These are phyloP conservation scores for Sorex maritimensis DNA, from an alignment of 2,797 vertebrate species.

Conservation along the genomic window DNA sequence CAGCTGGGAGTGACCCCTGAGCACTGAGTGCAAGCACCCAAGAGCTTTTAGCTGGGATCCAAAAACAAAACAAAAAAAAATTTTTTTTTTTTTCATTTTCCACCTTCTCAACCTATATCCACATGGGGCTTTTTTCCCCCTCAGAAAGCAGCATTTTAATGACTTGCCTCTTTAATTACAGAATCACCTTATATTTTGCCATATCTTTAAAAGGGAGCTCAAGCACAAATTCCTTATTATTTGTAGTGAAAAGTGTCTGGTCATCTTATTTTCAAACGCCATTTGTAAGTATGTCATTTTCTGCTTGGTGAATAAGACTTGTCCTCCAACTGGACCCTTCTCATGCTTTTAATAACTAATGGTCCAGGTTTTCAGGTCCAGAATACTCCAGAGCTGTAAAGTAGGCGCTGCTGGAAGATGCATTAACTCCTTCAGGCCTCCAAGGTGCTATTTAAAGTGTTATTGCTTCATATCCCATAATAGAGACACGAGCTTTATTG, in stretches of 20 bases:
- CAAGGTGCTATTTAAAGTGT: slow-evolving; percentile 68
- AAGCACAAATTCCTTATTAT: slow-evolving; percentile 33
- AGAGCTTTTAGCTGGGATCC: no score
- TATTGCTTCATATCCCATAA: slow-evolving; percentile 53
- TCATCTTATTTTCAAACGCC: slow-evolving; percentile 55
- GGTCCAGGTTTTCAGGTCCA: slow-evolving; percentile 52
- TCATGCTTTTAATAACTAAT: slow-evolving; percentile 68
- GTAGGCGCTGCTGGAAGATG: slow-evolving; percentile 22
- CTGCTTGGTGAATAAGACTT: slow-evolving; percentile 54
- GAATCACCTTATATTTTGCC: slow-evolving; percentile 10
- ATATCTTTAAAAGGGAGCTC: neutral
- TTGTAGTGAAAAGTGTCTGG: slow-evolving; percentile 15
- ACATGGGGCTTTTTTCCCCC: no score
- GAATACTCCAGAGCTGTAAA: slow-evolving; percentile 50
- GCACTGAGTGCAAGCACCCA: no score
- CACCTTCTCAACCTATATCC: no score
- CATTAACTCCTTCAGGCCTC: slow-evolving; percentile 44
- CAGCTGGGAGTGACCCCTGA: no score
- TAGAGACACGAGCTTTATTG: slow-evolving; percentile 50
- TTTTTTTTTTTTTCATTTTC: no score
- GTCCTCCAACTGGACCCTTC: slow-evolving; percentile 21
- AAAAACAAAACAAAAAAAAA: no score
- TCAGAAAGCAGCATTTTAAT: slow-evolving; percentile 28
- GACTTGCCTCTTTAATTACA: neutral
- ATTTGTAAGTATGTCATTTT: slow-evolving; percentile 50